phyloP scores from a whole-genome alignment of 2,113 vertebrate species.

The Cyphomyrus discorhynchus region DNA sequence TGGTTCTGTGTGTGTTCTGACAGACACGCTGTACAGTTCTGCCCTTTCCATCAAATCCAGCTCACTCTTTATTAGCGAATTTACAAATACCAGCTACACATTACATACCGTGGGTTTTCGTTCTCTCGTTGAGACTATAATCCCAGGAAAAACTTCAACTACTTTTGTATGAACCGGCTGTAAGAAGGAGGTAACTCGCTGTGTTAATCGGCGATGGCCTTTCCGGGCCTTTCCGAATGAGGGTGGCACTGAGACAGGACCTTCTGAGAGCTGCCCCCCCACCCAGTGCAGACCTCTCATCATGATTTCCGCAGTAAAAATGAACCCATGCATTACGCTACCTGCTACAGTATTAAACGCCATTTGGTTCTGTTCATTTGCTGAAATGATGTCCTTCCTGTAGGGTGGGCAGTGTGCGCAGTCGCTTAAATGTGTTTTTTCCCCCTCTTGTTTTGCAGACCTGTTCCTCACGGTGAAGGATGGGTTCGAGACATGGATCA shows the following conservation, averaged over 20 bases:
- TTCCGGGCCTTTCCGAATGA: not conserved
- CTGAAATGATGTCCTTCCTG: not conserved
- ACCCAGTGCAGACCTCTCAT: not conserved
- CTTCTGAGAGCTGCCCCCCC: not conserved
- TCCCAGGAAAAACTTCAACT: not conserved
- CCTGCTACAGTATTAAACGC: not conserved
- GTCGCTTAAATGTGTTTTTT: constrained; percentile 20
- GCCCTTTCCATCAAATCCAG: not conserved
- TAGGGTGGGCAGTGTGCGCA: not conserved
- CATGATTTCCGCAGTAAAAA: not conserved
- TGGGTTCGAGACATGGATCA: constrained; percentile 71
- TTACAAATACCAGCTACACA: not conserved
- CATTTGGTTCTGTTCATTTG: not conserved
- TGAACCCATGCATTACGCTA: not conserved
- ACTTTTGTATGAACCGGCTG: not conserved
- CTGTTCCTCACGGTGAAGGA: constrained; percentile 66
- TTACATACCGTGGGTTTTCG: not conserved
- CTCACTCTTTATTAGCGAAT: not conserved
- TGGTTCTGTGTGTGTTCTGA: not conserved
- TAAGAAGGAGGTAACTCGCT: not conserved
- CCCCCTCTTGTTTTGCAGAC: constrained; percentile 55
- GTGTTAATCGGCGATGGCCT: not conserved
- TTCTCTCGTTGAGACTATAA: not conserved
- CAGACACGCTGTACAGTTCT: not conserved
- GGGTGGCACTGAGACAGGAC: not conserved